Conservation (phyloP, 30 jellyfish, hydroid and myxozoan species). For the Hydractinia symbiolongicarpus region DNA sequence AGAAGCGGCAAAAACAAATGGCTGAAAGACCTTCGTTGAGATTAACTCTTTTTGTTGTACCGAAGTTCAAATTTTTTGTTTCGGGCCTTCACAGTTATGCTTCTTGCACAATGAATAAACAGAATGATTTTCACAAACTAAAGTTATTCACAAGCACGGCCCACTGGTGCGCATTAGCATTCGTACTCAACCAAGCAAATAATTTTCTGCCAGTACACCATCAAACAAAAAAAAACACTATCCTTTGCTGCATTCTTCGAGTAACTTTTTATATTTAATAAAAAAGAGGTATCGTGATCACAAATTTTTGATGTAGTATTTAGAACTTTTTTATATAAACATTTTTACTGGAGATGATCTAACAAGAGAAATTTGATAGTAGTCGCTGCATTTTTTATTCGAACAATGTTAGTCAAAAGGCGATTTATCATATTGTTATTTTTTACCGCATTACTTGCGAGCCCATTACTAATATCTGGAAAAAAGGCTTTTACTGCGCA, state of each 20-base stretch:
- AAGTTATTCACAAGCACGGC: slow-evolving; percentile 1
- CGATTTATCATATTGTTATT: too few species aligned
- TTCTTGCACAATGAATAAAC: slow-evolving; percentile 6
- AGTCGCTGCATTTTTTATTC: too few species aligned
- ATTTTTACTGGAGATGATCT: too few species aligned
- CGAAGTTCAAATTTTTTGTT: too few species aligned
- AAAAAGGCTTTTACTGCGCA: slow-evolving; percentile 36
- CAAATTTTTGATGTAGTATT: neutral
- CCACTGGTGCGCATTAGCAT: neutral
- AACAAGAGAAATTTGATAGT: too few species aligned
- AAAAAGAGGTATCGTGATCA: neutral
- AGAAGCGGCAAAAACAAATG: too few species aligned
- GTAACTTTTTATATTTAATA: neutral
- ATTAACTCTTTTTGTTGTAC: too few species aligned
- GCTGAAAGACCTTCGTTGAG: too few species aligned
- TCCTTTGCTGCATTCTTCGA: neutral
- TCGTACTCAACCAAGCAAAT: slow-evolving; percentile 26
- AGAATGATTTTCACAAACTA: neutral
- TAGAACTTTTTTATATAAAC: neutral
- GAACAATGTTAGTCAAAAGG: too few species aligned
- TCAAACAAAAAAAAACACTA: slow-evolving; percentile 27
- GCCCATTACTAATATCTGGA: neutral
- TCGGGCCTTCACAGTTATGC: neutral
- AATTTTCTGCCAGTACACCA: slow-evolving; percentile 19
- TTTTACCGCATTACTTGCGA: too few species aligned